Conservation (phyloP, 2,797 vertebrate species). For the Steatocranus sp. region DNA sequence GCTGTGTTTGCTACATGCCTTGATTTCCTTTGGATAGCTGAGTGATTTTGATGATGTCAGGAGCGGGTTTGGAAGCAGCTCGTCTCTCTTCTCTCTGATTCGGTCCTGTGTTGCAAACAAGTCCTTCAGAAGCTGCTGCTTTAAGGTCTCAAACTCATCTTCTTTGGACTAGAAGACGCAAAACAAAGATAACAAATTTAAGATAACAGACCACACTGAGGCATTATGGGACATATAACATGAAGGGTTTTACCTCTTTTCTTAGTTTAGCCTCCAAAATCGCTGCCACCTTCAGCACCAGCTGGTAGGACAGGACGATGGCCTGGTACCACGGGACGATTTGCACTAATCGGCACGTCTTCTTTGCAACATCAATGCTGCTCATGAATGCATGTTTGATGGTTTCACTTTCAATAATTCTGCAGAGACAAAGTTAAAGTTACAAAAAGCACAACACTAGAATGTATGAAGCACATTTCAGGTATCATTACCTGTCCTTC, state of each 20-base stretch:
- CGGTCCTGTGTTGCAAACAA: not conserved
- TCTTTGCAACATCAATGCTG: constrained; percentile 15
- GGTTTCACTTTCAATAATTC: constrained; percentile 25
- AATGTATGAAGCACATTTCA: not conserved
- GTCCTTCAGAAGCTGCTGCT: not conserved
- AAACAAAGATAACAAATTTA: not conserved
- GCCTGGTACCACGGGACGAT: constrained; percentile 27
- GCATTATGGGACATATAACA: accelerated
- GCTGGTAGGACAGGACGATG: constrained; percentile 46
- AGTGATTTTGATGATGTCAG: not conserved
- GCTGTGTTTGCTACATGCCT: constrained; percentile 29
- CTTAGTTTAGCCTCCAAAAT: constrained; percentile 13
- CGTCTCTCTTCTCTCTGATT: constrained; percentile 45
- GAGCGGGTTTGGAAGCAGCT: constrained; percentile 1
- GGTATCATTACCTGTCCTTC: constrained; percentile 43
- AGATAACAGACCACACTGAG: not conserved
- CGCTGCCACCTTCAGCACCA: constrained; percentile 58
- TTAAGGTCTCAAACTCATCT: not conserved
- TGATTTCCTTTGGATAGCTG: constrained; percentile 59
- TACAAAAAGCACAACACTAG: not conserved
- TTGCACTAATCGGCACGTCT: not conserved
- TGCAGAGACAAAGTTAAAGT: constrained; percentile 7
- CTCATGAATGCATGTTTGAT: not conserved
- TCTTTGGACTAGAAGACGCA: constrained; percentile 13
- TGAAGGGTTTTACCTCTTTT: constrained; percentile 20